Base-by-base conservation (phyloP, 1,140 invertebrate species). In the Eciton burchellii region DNA sequence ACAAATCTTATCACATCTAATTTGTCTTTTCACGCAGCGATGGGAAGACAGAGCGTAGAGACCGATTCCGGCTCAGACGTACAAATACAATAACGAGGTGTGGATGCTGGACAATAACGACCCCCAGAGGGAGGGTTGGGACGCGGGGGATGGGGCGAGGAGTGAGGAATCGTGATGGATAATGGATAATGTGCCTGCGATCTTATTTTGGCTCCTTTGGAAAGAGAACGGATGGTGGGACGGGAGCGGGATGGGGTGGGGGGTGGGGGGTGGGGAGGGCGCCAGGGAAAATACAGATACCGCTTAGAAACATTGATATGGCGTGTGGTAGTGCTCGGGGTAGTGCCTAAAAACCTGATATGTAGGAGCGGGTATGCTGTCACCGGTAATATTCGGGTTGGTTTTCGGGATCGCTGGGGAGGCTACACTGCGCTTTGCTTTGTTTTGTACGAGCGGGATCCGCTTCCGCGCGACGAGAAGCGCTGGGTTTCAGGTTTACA, bases 41-140 rank as follows among this genome's bases (percentile, higher is more conserved):
- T 92, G 93, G 93, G 93, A 94, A 94, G 93, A 94, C 93, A 92
- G 93, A 93, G 92, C 92, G 91, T 91, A 91, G 92, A 93, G 90
- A 93, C 90, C 89, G 84, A 35, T 91, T 92, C 83, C 90, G 92
- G 91, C 91, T 92, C 92, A 91, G 88, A 91, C 89, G 87, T 89
- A 90, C 87, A 87, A 84, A 86, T 89, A 90, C 87, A 87, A 84
- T 87, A 87, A 87, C 86, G 86, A 81, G 81, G 73, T 84, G 73
- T 54, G 59, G 49, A 49, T 12, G 24, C 9, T 24, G 68, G 56
- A 4, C 19, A 21, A 47, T 12, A 73, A 41, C 54, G 14, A 35
- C 35, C 35, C 35, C 35, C 35, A 35, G 6, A 49, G 57, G 21
- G 57, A 56, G 49, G 6, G 14, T 6, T 6, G 16, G 26, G 70